Evolutionary conservation across 2,888 invertebrate species (phyloP), one percentile per base, ranked within the genome.

Genomic region (Drosophila lacicola): DNA sequence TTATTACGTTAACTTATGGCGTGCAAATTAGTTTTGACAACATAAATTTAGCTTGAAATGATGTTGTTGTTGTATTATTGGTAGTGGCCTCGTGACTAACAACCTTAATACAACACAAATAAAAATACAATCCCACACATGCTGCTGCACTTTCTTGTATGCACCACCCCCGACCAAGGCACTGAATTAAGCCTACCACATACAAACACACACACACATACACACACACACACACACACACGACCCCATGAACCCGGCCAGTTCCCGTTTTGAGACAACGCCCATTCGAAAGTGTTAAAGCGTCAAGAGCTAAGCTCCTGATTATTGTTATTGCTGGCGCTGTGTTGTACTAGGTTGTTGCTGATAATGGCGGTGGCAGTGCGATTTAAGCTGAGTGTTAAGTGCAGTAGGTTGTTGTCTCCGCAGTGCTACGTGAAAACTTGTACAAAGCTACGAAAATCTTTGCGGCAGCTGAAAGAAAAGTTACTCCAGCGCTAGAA

Each of bases 291-390:
- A 68, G 65, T 55, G 47, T 46, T 60, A 63, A 33, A 47, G 70
- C 67, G 45, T 19, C 65, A 58, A 50, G 51, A 46, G 63, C 65
- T 64, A 65, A 64, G 55, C 72, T 61, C 33, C 41, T 54, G 47
- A 42, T 47, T 66, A 57, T 62, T 69, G 61, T 61, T 58, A 41
- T 51, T 57, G 36, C 39, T 56, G 45, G 10, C 41, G 14, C 34
- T 46, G 54, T 58, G 36, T 55, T 55, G 49, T 53, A 45, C 46
- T 17, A 33, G 2, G 67, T 41, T 56, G 68, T 46, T 69, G 54
- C 47, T 80, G 78, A 69, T 74, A 88, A 74, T 86, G 60, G 62
- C 37, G 46, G 47, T 77, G 66, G 66, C 33, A 55, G 21, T 65
- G 70, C 55, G 61, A 82, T 65, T 71, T 67, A 69, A 63, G 49